A percentile compares a stretch with the other conserved stretches of the same genome.
phyloP scores from a whole-genome alignment of 2,888 invertebrate genomes.

The Mythimna pallens region DNA sequence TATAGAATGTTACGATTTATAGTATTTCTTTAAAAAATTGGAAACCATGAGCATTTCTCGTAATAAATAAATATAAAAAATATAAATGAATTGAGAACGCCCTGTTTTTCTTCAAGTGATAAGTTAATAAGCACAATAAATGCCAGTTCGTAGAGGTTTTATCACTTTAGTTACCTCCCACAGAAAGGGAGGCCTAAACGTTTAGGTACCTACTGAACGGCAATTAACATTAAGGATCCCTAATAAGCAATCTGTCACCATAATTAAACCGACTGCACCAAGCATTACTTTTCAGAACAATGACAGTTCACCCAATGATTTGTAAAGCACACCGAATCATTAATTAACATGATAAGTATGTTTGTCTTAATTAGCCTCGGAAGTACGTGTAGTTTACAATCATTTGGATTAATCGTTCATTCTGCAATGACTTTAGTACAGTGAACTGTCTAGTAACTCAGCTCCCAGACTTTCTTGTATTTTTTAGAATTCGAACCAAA shows the following conservation, averaged over 20 bases:
- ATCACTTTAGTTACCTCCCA: background rate
- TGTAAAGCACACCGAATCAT: slow-evolving; percentile 31
- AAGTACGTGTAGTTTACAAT: slow-evolving; percentile 13
- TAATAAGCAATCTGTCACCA: slow-evolving; percentile 16
- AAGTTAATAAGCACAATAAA: too few relatives aligned
- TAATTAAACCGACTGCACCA: slow-evolving; percentile 18
- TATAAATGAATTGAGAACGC: too few relatives aligned
- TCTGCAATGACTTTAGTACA: slow-evolving; percentile 12
- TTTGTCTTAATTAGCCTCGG: slow-evolving; percentile 30
- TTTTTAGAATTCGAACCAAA: background rate
- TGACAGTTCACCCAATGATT: slow-evolving; percentile 14
- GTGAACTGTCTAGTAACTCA: background rate
- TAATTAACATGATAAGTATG: slow-evolving; percentile 39
- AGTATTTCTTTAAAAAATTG: too few relatives aligned
- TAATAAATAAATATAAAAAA: too few relatives aligned
- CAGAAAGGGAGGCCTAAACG: background rate
- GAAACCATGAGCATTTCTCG: too few relatives aligned
- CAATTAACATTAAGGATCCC: slow-evolving; percentile 8
- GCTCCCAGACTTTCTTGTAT: background rate
- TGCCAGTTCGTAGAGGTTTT: too few relatives aligned
- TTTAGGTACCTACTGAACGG: background rate
- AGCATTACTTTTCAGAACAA: slow-evolving; percentile 33
- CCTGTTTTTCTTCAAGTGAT: too few relatives aligned
- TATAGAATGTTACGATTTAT: too few relatives aligned
- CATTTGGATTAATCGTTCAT: slow-evolving; percentile 27